Evolutionary conservation across 2,888 invertebrate genomes (phyloP), one percentile per base, ranked within the genome.

Genomic region (Agriopis leucophaearia): DNA sequence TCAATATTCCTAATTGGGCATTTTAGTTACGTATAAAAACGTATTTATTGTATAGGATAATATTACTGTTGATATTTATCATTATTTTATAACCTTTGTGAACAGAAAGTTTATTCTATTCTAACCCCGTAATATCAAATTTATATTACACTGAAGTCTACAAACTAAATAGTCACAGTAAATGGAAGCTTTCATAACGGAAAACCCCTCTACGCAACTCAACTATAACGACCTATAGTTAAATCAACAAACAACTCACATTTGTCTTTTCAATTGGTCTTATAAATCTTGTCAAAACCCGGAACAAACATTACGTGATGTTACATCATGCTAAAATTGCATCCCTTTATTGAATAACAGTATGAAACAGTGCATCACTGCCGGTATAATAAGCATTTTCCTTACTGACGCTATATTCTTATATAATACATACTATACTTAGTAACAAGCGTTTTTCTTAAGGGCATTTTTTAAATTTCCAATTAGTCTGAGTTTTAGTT

Each of bases 261-360:
- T 58, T 64, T 42, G 51, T 61, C 56, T 61, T 40, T 45, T 35
- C 56, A 56, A 70, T 42, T 60, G 48, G 50, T 13, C 16, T 12
- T 54, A 55, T 66, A 61, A 72, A 69, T 69, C 59, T 64, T 70
- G 75, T 70, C 69, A 77, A 77, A 71, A 71, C 78, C 78, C 80
- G 80, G 80, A 81, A 81, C 74, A 70, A 15, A 54, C 5, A 44
- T 84, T 80, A 71, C 69, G 67, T 70, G 80, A 81, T 56, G 70
- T 80, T 81, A 78, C 69, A 55, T 80, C 64, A 79, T 9, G n/a
- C 69, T 68, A 74, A 71, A 73, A 78, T 76, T 73, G 70, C 76
- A 79, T 78, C 79, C 80, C 78, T 77, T 70, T 67, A 59, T 69
- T 61, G 66, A 73, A 67, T 52, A 64, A 47, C 44, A 36, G 57